phyloP scores from a whole-genome alignment of 2,113 vertebrate species.

The Ranitomeya variabilis region DNA sequence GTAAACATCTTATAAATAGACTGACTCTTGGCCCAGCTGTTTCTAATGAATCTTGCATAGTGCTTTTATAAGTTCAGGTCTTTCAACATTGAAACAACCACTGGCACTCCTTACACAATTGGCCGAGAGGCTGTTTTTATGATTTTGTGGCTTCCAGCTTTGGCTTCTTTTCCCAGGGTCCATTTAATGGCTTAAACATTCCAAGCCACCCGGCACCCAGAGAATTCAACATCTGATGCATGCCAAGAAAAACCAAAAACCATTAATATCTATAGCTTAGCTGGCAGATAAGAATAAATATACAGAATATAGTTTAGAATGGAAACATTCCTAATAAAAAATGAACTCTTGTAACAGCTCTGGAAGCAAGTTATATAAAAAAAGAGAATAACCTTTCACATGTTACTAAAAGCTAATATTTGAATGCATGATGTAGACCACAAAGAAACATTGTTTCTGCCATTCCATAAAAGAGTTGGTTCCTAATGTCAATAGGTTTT shows the following conservation, averaged over 20 bases:
- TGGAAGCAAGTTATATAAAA: neutral
- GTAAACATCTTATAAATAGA: slow-evolving; percentile 45
- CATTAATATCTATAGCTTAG: slow-evolving; percentile 25
- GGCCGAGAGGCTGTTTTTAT: neutral
- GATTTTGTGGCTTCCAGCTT: slow-evolving; percentile 14
- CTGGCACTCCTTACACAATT: slow-evolving; percentile 4
- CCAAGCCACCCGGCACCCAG: slow-evolving; percentile 18
- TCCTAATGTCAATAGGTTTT: no score
- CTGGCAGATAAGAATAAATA: slow-evolving; percentile 18
- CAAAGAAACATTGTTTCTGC: no score
- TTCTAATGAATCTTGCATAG: slow-evolving; percentile 17
- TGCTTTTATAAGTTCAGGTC: slow-evolving; percentile 31
- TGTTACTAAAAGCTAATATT: no score
- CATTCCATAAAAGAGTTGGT: no score
- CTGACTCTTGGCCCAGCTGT: slow-evolving; percentile 24
- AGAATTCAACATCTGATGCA: neutral
- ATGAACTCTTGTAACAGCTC: neutral
- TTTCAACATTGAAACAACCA: slow-evolving; percentile 26
- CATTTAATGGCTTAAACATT: slow-evolving; percentile 9
- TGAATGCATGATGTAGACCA: neutral
- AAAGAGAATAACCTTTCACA: neutral
- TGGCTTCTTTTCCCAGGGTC: slow-evolving; percentile 26
- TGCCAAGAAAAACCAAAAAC: slow-evolving; percentile 23
- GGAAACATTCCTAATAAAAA: slow-evolving; percentile 18
- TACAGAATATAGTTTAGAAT: slow-evolving; percentile 10